These are phyloP conservation scores for Lagopus muta DNA, from an alignment of 2,113 vertebrate species.

Conservation along the genomic window DNA sequence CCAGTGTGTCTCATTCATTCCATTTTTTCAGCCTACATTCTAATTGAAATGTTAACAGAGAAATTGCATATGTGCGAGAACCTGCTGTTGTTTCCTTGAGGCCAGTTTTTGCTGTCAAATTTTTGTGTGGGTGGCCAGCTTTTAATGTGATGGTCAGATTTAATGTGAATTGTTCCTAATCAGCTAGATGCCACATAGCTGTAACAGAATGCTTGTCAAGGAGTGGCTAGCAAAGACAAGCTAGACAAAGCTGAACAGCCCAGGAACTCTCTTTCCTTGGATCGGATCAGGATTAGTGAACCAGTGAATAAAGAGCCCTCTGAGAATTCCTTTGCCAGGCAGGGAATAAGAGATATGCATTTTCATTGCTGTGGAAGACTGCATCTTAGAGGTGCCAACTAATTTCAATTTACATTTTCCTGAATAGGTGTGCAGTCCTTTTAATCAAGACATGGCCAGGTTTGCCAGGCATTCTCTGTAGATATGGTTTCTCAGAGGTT, in stretches of 20 bases:
- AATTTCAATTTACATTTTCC: not conserved
- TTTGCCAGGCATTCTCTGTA: not conserved
- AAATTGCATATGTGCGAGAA: not conserved
- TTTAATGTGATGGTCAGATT: constrained; percentile 37
- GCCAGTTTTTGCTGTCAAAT: not conserved
- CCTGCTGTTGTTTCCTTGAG: not conserved
- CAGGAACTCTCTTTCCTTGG: not conserved
- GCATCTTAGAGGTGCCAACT: not conserved
- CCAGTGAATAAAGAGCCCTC: not conserved
- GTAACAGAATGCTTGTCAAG: not conserved
- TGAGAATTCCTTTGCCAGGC: not conserved
- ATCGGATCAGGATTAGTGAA: not conserved
- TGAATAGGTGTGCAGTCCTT: not conserved
- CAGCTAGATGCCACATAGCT: not conserved
- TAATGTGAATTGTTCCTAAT: not conserved
- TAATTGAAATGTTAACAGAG: not conserved
- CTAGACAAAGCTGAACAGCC: not conserved
- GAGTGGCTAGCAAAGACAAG: not conserved
- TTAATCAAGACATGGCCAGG: not conserved
- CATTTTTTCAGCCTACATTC: not conserved
- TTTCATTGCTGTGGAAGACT: not conserved
- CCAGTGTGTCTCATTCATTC: not conserved
- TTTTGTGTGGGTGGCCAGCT: not conserved
- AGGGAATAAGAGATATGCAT: not conserved
- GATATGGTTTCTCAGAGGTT: not conserved